Base-by-base conservation (phyloP, 2,888 invertebrate species). In the Drosophila merina region DNA sequence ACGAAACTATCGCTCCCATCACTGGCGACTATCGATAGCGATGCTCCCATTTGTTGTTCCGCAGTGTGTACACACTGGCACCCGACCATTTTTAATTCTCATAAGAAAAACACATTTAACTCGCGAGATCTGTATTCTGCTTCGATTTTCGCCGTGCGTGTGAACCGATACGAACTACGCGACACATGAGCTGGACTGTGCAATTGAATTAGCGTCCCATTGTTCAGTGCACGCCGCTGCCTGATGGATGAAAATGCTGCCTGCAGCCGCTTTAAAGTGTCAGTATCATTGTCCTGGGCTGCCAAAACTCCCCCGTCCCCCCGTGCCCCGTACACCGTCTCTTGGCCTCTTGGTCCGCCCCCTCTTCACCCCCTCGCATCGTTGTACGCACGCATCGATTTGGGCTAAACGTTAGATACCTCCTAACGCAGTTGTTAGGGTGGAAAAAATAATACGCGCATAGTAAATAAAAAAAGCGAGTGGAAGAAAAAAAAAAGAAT, bases 381-480 rank as follows among this genome's bases (percentile, higher is more conserved):
- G 60, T 20, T 75, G 67, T 74, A 75, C 82, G 76, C 84, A 77
- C 81, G 81, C 77, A 84, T 85, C 79, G 88, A 86, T 86, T 88
- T 86, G 80, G 79, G 79, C 76, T 84, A 84, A 87, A 86, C 81
- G 80, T 83, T 88, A 84, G 86, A 88, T 85, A 87, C 82, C 81
- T 82, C 88, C 79, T 85, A 79, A 89, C 79, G 79, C 79, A 82
- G 73, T 78, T 76, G 74, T 83, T 81, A 83, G 85, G 79, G 85
- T 78, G 79, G 76, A 75, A 76, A 75, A 83, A 75, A 76, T 31
- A 69, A 75, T 70, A 77, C 77, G 80, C 73, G 77, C 73, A 75
- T 79, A 75, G 76, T 79, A 81, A 84, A 73, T 77, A 28, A 52
- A 40, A 62, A 38, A 14, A 36, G 4, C 10, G 10, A 10, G 10